Conservation (phyloP, 2,888 invertebrate genomes). For the Ophonus ardosiacus region DNA sequence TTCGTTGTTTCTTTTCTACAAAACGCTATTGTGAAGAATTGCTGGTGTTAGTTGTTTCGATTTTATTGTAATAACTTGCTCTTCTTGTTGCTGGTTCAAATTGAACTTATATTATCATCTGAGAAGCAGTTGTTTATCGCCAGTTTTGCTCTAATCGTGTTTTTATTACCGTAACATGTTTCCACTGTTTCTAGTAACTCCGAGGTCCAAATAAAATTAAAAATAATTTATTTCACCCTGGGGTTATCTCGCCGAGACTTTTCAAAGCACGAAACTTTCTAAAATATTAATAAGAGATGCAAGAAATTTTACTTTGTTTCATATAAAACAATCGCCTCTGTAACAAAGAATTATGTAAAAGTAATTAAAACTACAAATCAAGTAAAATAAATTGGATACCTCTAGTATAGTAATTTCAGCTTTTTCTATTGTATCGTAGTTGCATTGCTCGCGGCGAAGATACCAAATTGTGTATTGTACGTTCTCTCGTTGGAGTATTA, state of each 20-base stretch:
- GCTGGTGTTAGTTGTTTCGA: no score
- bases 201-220: neutral
- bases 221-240: conserved; percentile 5
- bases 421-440: no score
- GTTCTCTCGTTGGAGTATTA: neutral
- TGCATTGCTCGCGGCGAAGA: no score
- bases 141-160: neutral
- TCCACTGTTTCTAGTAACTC: neutral
- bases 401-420: no score
- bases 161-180: neutral
- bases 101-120: neutral
- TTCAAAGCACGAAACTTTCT: neutral
- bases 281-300: conserved; percentile 29
- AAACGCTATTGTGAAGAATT: no score
- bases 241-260: neutral
- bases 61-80: no score
- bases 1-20: no score
- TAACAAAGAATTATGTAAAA: conserved; percentile 6
- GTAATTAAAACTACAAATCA: conserved; percentile 33
- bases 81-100: neutral
- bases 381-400: neutral
- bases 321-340: neutral
- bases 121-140: neutral
- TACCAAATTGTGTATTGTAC: neutral
- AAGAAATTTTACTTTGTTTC: neutral